Percentiles rank a stretch among this genome's conserved stretches.
Evolutionary conservation across 2,113 vertebrate genomes (phyloP).

Genomic region (Balaenoptera acutorostrata): DNA sequence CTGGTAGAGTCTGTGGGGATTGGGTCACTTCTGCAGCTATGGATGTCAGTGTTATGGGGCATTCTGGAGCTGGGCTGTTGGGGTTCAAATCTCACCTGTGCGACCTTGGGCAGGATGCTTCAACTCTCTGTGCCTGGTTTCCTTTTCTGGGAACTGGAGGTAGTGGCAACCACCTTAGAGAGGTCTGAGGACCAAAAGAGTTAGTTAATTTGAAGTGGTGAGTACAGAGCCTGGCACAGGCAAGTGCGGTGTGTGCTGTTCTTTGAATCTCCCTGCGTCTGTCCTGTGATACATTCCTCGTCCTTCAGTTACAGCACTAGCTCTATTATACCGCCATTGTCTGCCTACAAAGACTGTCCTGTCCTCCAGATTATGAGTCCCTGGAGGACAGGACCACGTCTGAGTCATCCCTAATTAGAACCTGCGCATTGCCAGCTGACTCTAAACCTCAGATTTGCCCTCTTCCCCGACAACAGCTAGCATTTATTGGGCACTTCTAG

Average conservation of each 20-base stretch:
- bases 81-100: not conserved
- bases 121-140: not conserved
- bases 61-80: not conserved
- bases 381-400: not conserved
- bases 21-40: not conserved
- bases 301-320: not conserved
- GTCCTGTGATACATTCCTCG: not conserved
- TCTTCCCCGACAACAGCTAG: not conserved
- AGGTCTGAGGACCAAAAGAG: not conserved
- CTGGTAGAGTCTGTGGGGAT: not conserved
- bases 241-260: accelerated
- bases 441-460: not conserved
- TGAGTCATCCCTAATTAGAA: not conserved
- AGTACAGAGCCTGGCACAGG: not conserved
- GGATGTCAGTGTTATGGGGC: not conserved
- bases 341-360: not conserved
- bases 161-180: not conserved
- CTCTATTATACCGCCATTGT: accelerated
- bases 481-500: not conserved
- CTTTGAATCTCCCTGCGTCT: not conserved
- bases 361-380: not conserved
- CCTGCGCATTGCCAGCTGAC: not conserved
- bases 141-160: not conserved
- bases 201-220: too few relatives aligned
- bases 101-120: not conserved